Evolutionary conservation across 2,888 invertebrate genomes (phyloP).

Genomic region (Cephalotes varians): DNA sequence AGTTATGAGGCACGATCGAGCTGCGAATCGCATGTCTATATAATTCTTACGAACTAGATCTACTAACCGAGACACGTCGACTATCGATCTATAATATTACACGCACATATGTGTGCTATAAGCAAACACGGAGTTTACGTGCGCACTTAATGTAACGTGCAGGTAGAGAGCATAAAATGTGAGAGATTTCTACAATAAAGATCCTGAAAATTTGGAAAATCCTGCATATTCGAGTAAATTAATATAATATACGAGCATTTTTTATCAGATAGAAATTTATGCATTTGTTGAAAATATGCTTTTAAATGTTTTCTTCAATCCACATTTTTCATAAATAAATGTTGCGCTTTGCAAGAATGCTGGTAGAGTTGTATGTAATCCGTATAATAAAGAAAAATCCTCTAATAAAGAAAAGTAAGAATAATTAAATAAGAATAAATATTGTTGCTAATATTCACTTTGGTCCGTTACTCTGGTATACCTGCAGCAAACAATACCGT

Average conservation of each 20-base stretch:
- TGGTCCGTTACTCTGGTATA: slow-evolving; percentile 27
- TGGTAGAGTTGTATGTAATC: neutral
- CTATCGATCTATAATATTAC: slow-evolving; percentile 70
- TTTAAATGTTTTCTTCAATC: neutral
- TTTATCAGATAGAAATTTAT: neutral
- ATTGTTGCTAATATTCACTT: slow-evolving; percentile 26
- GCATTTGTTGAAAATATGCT: neutral
- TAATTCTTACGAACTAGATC: slow-evolving; percentile 77
- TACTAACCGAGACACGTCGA: slow-evolving; percentile 71
- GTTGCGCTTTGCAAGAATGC: neutral
- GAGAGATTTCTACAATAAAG: neutral
- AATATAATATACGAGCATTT: neutral
- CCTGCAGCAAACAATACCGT: slow-evolving; percentile 20
- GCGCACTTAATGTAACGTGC: slow-evolving; percentile 15
- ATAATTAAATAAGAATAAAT: slow-evolving; percentile 7
- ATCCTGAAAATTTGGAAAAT: neutral
- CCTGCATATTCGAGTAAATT: neutral
- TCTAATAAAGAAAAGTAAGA: neutral
- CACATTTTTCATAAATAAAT: neutral
- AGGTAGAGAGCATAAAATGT: neutral
- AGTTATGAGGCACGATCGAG: slow-evolving; percentile 40
- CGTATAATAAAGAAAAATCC: neutral
- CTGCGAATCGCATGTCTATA: slow-evolving; percentile 53
- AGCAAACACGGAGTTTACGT: slow-evolving; percentile 55
- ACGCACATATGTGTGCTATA: slow-evolving; percentile 65